Conservation (phyloP, 2,797 vertebrate genomes). For the Loris lydekkerianus region DNA sequence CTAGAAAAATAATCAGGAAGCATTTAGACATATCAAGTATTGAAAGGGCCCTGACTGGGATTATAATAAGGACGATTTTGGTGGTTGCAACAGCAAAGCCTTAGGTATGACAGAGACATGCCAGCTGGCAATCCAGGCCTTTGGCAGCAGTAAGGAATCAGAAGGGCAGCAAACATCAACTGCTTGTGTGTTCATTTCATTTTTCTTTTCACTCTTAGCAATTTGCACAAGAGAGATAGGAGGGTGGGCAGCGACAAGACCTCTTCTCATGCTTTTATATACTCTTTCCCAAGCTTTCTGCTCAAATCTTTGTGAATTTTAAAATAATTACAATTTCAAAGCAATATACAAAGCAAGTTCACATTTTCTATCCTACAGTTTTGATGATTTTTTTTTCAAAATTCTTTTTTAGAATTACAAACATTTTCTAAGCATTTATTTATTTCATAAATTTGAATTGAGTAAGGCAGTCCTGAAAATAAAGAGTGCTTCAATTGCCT, state of each 20-base stretch:
- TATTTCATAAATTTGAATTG: conserved; percentile 34
- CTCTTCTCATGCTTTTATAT: background rate
- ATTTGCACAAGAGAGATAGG: background rate
- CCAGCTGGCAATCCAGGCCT: background rate
- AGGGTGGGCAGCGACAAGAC: background rate
- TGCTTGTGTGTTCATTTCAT: background rate
- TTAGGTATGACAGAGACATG: background rate
- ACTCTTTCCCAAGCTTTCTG: background rate
- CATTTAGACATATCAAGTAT: background rate
- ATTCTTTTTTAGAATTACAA: conserved; percentile 1
- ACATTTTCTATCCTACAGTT: conserved; percentile 45
- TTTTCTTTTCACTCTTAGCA: background rate
- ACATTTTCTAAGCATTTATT: background rate
- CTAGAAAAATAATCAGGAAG: conserved; percentile 72
- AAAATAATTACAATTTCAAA: background rate
- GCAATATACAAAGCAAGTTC: background rate
- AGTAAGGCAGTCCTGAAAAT: background rate
- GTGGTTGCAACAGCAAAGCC: conserved; percentile 18
- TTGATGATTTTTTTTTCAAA: background rate
- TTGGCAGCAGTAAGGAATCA: background rate
- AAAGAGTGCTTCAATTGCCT: background rate
- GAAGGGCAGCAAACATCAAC: background rate
- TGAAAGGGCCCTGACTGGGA: background rate
- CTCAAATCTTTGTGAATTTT: conserved; percentile 4
- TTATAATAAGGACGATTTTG: background rate